These are phyloP conservation scores for Zaprionus lineosus DNA, from an alignment of 2,888 invertebrate genomes.

Conservation along the genomic window DNA sequence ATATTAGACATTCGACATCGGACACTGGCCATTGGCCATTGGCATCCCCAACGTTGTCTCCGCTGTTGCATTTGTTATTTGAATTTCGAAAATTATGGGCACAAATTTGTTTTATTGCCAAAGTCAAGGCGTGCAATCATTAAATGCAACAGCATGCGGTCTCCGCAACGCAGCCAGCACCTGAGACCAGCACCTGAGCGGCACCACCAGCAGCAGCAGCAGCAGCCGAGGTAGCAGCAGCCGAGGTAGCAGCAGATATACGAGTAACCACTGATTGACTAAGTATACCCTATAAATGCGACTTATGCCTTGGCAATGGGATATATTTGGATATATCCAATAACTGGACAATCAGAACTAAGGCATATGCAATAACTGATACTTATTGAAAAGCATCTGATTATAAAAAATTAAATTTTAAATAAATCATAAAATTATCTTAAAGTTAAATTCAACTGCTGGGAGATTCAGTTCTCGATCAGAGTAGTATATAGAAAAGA, in stretches of 20 bases:
- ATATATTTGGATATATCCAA: too few relatives aligned
- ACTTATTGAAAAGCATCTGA: too few relatives aligned
- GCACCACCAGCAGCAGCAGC: conserved; percentile 12
- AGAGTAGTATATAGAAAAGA: too few relatives aligned
- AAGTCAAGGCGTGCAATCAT: conserved; percentile 79
- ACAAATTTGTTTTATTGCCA: conserved; percentile 79
- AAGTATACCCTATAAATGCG: conserved; percentile 32
- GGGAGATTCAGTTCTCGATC: too few relatives aligned
- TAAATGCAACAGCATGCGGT: conserved; percentile 79
- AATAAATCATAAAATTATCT: too few relatives aligned
- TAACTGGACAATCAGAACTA: too few relatives aligned
- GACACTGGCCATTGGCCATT: conserved; percentile 1
- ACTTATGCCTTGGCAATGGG: too few relatives aligned
- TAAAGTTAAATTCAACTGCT: too few relatives aligned
- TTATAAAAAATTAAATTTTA: too few relatives aligned
- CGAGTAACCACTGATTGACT: too few relatives aligned
- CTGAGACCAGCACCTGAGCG: conserved; percentile 48
- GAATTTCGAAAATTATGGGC: conserved; percentile 78
- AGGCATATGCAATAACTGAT: too few relatives aligned
- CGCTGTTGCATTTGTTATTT: conserved; percentile 69
- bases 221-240: neutral
- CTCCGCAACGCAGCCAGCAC: conserved; percentile 35
- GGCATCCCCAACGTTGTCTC: conserved; percentile 27
- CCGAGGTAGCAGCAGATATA: neutral
- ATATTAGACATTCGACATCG: neutral